Evolutionary conservation across 2,797 vertebrate species (phyloP).

Genomic region (Leuciscus waleckii): DNA sequence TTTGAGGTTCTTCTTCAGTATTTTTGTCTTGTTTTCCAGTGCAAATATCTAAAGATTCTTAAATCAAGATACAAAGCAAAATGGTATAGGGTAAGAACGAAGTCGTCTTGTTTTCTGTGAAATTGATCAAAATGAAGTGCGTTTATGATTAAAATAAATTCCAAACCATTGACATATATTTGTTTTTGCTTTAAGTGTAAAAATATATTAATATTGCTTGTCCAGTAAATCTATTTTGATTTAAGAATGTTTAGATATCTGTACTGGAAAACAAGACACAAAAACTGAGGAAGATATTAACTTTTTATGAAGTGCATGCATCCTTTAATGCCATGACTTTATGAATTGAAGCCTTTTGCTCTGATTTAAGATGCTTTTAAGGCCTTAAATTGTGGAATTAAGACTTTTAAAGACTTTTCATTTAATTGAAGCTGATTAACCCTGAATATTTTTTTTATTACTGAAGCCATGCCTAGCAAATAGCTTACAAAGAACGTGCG

Average conservation of each 20-base stretch:
- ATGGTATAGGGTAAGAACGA: background rate
- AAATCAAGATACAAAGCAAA: background rate
- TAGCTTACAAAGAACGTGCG: background rate
- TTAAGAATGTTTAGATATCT: background rate
- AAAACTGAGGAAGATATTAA: background rate
- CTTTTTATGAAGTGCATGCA: background rate
- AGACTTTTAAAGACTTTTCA: background rate
- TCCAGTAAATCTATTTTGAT: background rate
- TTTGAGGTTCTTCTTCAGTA: background rate
- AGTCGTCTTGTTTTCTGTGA: background rate
- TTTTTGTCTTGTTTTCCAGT: background rate
- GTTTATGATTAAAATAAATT: background rate
- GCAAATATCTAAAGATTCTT: background rate
- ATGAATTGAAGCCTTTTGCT: background rate
- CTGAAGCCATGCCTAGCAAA: background rate
- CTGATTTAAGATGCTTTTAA: background rate
- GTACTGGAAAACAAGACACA: background rate
- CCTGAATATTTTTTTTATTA: background rate
- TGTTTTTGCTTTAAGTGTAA: background rate
- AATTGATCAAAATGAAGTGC: background rate
- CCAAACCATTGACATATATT: background rate
- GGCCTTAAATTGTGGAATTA: background rate
- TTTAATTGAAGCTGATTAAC: background rate
- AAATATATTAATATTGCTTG: background rate
- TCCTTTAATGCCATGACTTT: background rate